Conservation (phyloP, 2,797 vertebrate species). For the Muraenolepis orangiensis region DNA sequence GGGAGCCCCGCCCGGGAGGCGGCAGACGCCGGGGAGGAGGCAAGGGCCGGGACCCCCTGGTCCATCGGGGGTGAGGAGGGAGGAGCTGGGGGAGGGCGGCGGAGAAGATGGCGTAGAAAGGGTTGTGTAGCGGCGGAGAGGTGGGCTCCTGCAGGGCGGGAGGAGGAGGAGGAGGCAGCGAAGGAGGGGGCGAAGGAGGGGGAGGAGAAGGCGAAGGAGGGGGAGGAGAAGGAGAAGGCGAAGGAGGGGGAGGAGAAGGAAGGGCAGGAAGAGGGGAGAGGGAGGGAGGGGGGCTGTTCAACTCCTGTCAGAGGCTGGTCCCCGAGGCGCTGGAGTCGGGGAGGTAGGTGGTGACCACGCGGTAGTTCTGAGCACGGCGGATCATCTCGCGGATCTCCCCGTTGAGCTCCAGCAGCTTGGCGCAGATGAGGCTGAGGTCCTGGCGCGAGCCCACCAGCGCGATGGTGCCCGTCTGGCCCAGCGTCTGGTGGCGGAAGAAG, state of each 20-base stretch:
- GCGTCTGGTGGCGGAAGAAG: constrained; percentile 96
- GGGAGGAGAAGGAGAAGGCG: constrained; percentile 53
- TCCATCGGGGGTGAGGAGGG: constrained; percentile 32
- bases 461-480: constrained; percentile 96
- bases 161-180: constrained; percentile 17
- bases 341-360: constrained; percentile 90
- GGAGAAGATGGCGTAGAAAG: constrained; percentile 19
- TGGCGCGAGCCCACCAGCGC: constrained; percentile 95
- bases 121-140: constrained; percentile 66
- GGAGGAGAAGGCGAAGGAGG: constrained; percentile 46
- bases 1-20: constrained; percentile 44
- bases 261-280: constrained; percentile 21
- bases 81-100: constrained; percentile 11
- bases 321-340: constrained; percentile 90
- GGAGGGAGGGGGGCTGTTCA: constrained; percentile 65
- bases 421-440: constrained; percentile 91
- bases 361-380: constrained; percentile 91
- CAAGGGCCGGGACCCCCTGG: constrained; percentile 66
- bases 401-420: constrained; percentile 94
- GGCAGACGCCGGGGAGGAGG: constrained; percentile 53
- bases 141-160: constrained; percentile 32
- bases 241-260: constrained; percentile 5
- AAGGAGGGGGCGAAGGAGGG: constrained; percentile 37
- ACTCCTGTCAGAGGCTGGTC: constrained; percentile 97
- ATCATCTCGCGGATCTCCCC: constrained; percentile 98